Percentiles rank a stretch among this genome's conserved stretches.
phyloP scores from a whole-genome alignment of 2,797 vertebrate genomes.

The Anniella stebbinsi region DNA sequence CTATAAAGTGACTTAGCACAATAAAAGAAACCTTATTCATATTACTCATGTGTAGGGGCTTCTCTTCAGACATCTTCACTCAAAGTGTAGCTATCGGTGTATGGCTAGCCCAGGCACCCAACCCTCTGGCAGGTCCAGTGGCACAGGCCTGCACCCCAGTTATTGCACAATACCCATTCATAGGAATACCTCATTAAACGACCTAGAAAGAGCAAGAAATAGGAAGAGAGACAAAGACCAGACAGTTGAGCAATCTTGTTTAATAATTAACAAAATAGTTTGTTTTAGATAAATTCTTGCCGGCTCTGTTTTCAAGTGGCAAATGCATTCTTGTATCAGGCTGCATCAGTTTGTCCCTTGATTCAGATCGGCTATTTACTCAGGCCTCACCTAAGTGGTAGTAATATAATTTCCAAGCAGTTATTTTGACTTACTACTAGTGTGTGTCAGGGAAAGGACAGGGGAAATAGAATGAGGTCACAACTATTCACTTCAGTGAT shows the following conservation, averaged over 20 bases:
- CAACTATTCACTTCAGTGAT: background rate
- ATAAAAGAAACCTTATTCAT: background rate
- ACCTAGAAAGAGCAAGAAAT: background rate
- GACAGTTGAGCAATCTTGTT: too few relatives aligned
- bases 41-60: background rate
- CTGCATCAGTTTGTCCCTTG: too few relatives aligned
- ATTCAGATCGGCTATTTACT: background rate
- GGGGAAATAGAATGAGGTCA: slow-evolving; percentile 1
- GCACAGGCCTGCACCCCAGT: too few relatives aligned
- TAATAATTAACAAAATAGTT: background rate
- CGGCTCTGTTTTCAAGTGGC: background rate
- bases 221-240: too few relatives aligned
- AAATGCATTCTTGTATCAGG: background rate
- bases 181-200: background rate
- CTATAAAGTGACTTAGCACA: background rate
- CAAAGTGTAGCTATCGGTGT: background rate
- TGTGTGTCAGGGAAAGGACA: slow-evolving; percentile 20
- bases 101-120: background rate
- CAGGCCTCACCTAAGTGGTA: background rate
- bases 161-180: too few relatives aligned
- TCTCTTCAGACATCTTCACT: background rate
- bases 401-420: slow-evolving; percentile 7
- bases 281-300: background rate
- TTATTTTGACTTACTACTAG: slow-evolving; percentile 17
- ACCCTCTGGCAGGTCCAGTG: too few relatives aligned